These are phyloP conservation scores for Sebastes trivittatus DNA, from an alignment of 2,797 vertebrate species.

Conservation along the genomic window DNA sequence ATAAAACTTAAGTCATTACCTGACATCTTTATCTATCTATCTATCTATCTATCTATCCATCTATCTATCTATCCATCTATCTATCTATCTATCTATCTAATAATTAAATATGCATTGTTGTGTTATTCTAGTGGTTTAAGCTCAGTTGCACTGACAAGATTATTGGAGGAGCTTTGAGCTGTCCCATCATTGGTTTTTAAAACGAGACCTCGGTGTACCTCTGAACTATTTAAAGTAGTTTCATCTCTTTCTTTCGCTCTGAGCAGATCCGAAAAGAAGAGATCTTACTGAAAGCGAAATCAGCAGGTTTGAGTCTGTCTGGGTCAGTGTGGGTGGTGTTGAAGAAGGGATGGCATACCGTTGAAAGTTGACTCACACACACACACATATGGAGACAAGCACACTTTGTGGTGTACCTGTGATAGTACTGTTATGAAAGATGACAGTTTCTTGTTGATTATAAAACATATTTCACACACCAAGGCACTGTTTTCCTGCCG, in stretches of 20 bases:
- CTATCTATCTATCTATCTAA: not conserved
- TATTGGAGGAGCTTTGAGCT: too few species aligned
- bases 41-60: not conserved
- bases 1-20: slow-evolving; percentile 14
- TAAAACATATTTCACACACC: slow-evolving; percentile 68
- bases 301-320: slow-evolving; percentile 54
- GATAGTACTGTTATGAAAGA: slow-evolving; percentile 63
- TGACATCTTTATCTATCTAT: slow-evolving; percentile 6
- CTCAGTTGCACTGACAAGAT: too few species aligned
- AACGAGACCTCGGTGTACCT: too few species aligned
- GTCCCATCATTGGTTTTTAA: too few species aligned
- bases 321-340: slow-evolving; percentile 70
- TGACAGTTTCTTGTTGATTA: slow-evolving; percentile 71
- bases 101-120: too few species aligned
- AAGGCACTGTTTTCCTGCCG: slow-evolving; percentile 31
- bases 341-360: slow-evolving; percentile 39
- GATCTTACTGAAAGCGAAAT: slow-evolving; percentile 47
- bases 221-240: not conserved
- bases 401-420: slow-evolving; percentile 66
- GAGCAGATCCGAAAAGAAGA: slow-evolving; percentile 27
- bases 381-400: slow-evolving; percentile 26
- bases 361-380: slow-evolving; percentile 26
- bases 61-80: not conserved
- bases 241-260: slow-evolving; percentile 12
- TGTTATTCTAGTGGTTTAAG: not conserved